phyloP scores from a whole-genome alignment of 2,113 vertebrate genomes.

The Oxyruncus cristatus region DNA sequence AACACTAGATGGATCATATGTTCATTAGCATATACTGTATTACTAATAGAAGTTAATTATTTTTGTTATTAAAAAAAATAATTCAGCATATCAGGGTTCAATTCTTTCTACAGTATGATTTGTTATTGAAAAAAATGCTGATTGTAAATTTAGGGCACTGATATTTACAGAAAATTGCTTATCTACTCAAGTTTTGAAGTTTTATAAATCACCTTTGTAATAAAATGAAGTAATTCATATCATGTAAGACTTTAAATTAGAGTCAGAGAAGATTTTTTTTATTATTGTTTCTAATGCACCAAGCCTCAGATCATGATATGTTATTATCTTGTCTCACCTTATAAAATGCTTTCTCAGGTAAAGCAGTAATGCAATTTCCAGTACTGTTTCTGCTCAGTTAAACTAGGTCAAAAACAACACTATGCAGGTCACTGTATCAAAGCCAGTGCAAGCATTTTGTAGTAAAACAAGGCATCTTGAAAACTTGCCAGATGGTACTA shows the following conservation, averaged over 20 bases:
- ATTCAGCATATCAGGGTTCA: not conserved
- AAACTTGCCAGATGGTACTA: slow-evolving; percentile 19
- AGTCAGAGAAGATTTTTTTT: not conserved
- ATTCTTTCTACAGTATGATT: not conserved
- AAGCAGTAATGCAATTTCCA: not conserved
- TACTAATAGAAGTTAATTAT: not conserved
- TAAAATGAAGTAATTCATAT: not conserved
- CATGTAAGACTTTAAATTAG: not conserved
- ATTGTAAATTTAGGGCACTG: not conserved
- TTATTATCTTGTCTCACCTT: not conserved
- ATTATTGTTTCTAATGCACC: not conserved
- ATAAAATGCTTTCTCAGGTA: slow-evolving; percentile 16
- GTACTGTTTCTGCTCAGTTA: slow-evolving; percentile 2
- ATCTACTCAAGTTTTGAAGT: not conserved
- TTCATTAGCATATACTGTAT: not conserved
- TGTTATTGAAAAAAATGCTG: not conserved
- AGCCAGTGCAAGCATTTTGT: not conserved
- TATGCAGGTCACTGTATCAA: not conserved
- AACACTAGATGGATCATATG: not conserved
- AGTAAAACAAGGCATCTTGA: slow-evolving; percentile 30
- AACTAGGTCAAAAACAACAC: not conserved
- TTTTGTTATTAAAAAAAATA: not conserved
- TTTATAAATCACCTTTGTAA: not conserved
- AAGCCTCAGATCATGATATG: not conserved
- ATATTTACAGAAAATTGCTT: not conserved